Evolutionary conservation across 2,888 invertebrate genomes (phyloP), one percentile per base, ranked within the genome.

Genomic region (Microctonus hyperodae): DNA sequence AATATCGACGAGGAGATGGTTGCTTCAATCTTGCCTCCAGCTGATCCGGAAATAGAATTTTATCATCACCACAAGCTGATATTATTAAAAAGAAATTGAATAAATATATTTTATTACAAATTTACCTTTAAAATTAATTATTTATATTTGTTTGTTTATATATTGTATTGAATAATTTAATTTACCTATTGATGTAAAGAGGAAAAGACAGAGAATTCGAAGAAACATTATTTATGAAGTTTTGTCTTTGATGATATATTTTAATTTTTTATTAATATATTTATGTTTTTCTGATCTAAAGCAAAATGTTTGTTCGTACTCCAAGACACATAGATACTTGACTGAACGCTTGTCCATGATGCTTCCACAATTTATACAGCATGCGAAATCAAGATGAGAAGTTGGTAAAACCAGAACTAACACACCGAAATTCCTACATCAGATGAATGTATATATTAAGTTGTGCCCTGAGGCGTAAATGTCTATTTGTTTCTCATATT

Each of bases 1-100:
- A 16, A 44, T 44, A 6, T 1, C 0, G 16, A 16, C 6, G 44
- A 6, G 44, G 44, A 20, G 44, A n/a, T 31, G 2, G 13, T 10
- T 1, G 55, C 10, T 7, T 44, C 16, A 33, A 16, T 31, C 55
- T 33, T 13, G 31, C 4, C 10, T 3, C 20, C 9, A 55, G 9
- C 16, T 55, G 16, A n/a, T 55, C 55, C n/a, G 55, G 55, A n/a
- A 55, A 55, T 2, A 55, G 1, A 33, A 55, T 55, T 7, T 13
- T 55, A 55, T 55, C 55, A 33, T 23, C 31, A 55, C 31, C 28
- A 16, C 20, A 16, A 16, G 33, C 55, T 55, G 31, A 33, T 51
- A 2, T 11, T 23, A 25, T 10, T 5, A 33, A 55, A 55, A 55
- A 33, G 9, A 16, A 50, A 50, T 50, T 40, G 3, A 13, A 40